Conservation (phyloP, 2,888 invertebrate species). For the Thecophora atra region DNA sequence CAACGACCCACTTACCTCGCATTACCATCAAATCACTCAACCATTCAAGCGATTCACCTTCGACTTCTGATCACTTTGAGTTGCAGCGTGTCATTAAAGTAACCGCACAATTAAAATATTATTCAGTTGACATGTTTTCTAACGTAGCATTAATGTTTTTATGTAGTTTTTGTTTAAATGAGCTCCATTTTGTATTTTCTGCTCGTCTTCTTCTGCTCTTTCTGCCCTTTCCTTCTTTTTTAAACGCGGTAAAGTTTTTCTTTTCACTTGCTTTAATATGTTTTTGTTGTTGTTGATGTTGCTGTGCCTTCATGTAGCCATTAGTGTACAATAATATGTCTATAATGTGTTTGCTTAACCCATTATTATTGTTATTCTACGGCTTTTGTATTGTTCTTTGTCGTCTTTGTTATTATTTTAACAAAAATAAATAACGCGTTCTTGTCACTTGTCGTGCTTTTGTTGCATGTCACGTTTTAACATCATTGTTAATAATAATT, state of each 20-base stretch:
- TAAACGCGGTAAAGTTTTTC: slow-evolving; percentile 4
- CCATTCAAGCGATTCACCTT: background rate
- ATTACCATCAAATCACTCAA: background rate
- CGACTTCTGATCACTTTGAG: slow-evolving; percentile 8
- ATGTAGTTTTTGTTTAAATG: slow-evolving; percentile 37
- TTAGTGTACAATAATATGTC: slow-evolving; percentile 23
- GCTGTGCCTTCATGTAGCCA: slow-evolving; percentile 21
- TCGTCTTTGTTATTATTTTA: slow-evolving; percentile 5
- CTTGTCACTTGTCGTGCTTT: slow-evolving; percentile 25
- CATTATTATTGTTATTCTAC: background rate
- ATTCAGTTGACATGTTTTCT: slow-evolving; percentile 33
- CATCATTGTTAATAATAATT: slow-evolving; percentile 22
- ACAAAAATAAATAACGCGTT: too few species aligned
- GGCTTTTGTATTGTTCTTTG: background rate
- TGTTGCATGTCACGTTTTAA: slow-evolving; percentile 9
- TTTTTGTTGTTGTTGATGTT: slow-evolving; percentile 4
- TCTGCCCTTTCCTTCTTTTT: slow-evolving; percentile 33
- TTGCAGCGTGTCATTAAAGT: slow-evolving; percentile 34
- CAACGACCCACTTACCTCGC: background rate
- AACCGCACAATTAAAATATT: slow-evolving; percentile 40
- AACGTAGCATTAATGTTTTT: background rate
- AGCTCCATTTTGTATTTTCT: slow-evolving; percentile 5
- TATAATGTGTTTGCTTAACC: slow-evolving; percentile 14
- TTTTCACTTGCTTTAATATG: background rate
- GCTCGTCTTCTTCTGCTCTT: background rate